Conservation (phyloP, 2,113 vertebrate species). For the Lepus timidus region DNA sequence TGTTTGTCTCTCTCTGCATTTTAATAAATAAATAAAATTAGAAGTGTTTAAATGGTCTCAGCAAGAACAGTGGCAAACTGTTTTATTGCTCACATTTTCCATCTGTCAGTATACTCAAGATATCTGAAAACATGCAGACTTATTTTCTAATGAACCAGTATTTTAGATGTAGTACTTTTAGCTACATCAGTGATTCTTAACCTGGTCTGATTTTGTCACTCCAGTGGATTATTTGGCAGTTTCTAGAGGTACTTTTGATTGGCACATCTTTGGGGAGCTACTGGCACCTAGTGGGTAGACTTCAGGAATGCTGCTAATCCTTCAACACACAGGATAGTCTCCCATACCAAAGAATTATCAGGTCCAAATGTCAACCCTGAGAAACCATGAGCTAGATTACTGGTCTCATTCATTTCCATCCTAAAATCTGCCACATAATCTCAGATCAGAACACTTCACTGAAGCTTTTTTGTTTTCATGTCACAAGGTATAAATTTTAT, state of each 20-base stretch:
- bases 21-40: too few relatives aligned
- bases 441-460: slow-evolving; percentile 29
- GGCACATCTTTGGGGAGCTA: not conserved
- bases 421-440: slow-evolving; percentile 18
- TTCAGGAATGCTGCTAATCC: not conserved
- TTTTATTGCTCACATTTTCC: slow-evolving; percentile 10
- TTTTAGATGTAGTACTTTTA: not conserved
- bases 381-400: not conserved
- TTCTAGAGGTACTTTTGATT: not conserved
- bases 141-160: not conserved
- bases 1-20: too few relatives aligned
- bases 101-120: slow-evolving; percentile 2
- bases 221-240: not conserved
- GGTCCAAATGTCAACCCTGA: slow-evolving; percentile 32
- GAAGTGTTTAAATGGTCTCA: not conserved
- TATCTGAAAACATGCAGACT: slow-evolving; percentile 16
- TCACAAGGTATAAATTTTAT: slow-evolving; percentile 34
- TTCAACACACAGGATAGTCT: not conserved
- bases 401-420: not conserved
- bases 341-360: slow-evolving; percentile 4
- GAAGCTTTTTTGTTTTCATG: not conserved
- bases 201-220: not conserved
- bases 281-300: not conserved
- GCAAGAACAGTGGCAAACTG: not conserved
- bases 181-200: not conserved